Conservation (phyloP, 2,113 vertebrate species). For the Poeciliopsis occidentalis region DNA sequence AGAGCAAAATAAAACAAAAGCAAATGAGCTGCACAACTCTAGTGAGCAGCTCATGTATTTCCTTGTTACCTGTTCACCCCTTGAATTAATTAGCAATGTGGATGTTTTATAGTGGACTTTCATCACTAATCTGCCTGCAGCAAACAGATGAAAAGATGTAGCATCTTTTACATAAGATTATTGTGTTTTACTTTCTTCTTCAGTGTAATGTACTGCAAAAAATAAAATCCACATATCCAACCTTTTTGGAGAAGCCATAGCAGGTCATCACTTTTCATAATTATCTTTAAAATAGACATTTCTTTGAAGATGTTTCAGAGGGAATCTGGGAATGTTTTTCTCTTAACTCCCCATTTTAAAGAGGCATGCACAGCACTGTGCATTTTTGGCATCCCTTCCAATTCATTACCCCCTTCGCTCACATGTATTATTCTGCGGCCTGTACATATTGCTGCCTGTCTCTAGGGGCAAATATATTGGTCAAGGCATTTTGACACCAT, state of each 20-base stretch:
- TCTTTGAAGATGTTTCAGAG: conserved; percentile 45
- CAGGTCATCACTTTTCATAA: conserved; percentile 10
- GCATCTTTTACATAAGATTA: too few relatives aligned
- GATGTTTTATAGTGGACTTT: too few relatives aligned
- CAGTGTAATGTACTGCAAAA: background rate
- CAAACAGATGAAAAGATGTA: too few relatives aligned
- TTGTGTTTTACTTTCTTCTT: background rate
- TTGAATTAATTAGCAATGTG: too few relatives aligned
- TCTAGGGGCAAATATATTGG: conserved; percentile 78
- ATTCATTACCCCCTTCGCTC: conserved; percentile 77
- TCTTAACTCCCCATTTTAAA: conserved; percentile 65
- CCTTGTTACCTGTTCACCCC: too few relatives aligned
- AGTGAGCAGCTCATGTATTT: too few relatives aligned
- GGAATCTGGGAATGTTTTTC: conserved; percentile 49
- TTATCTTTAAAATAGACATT: conserved; percentile 38
- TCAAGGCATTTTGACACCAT: conserved; percentile 78
- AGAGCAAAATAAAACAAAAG: too few relatives aligned
- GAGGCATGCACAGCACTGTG: conserved; percentile 56
- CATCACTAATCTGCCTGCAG: too few relatives aligned
- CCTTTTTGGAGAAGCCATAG: conserved; percentile 1
- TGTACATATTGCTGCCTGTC: conserved; percentile 66
- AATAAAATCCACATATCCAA: conserved; percentile 21
- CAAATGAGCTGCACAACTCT: too few relatives aligned
- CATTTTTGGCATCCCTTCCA: conserved; percentile 75
- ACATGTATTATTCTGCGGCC: conserved; percentile 77